These are phyloP conservation scores for Aselliscus stoliczkanus DNA, from an alignment of 2,797 vertebrate species.

Conservation along the genomic window DNA sequence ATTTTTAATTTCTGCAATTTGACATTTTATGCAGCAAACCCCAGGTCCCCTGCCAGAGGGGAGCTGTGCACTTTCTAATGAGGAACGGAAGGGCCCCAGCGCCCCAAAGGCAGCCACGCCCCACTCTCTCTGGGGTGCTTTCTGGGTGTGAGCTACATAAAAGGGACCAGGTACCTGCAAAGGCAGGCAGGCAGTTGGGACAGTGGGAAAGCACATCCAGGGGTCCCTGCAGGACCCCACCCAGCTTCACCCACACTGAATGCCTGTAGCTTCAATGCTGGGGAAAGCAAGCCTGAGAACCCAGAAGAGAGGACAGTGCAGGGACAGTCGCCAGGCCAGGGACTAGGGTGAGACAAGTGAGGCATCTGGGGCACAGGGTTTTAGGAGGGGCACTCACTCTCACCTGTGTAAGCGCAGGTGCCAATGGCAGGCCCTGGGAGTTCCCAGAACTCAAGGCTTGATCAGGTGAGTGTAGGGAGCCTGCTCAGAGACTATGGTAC, in stretches of 20 bases:
- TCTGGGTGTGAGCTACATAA: fast-evolving
- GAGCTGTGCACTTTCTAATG: conserved; percentile 79
- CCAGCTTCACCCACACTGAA: neutral
- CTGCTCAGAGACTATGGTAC: neutral
- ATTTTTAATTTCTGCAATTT: conserved; percentile 94
- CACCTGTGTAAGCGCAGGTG: fast-evolving
- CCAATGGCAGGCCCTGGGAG: neutral
- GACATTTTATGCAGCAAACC: conserved; percentile 85
- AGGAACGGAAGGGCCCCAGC: conserved; percentile 68
- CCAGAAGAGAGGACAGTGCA: too few relatives aligned
- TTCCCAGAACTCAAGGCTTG: neutral
- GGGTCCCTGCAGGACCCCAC: neutral
- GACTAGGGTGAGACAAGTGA: too few relatives aligned
- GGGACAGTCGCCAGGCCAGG: fast-evolving
- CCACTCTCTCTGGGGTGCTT: neutral
- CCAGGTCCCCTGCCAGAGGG: conserved; percentile 71
- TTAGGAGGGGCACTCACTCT: neutral
- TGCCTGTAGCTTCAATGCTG: neutral
- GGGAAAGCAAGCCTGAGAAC: neutral
- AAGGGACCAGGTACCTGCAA: conserved; percentile 68
- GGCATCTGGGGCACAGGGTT: neutral
- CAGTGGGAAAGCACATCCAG: neutral
- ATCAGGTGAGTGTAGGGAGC: fast-evolving
- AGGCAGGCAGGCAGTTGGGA: conserved; percentile 52
- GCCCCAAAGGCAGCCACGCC: neutral